Percentiles rank a stretch among this genome's conserved stretches.
These are phyloP conservation scores for Castor canadensis DNA, from an alignment of 2,113 vertebrate species.

Conservation along the genomic window DNA sequence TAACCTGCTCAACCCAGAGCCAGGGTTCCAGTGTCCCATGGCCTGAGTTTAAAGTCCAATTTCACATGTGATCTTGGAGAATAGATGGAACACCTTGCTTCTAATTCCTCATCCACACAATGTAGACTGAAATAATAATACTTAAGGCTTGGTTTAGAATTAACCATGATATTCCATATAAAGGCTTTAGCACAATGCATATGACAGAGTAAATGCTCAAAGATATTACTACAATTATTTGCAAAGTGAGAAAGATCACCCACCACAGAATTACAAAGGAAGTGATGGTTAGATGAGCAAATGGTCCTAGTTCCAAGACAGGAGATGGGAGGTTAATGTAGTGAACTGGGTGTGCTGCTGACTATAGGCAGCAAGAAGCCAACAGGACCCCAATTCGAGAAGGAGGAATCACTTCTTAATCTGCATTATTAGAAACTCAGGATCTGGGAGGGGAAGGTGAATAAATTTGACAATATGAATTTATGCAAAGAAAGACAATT, in stretches of 20 bases:
- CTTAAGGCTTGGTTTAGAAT: background rate
- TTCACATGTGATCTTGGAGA: background rate
- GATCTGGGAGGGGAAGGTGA: background rate
- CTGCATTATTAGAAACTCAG: background rate
- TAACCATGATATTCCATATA: background rate
- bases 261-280: background rate
- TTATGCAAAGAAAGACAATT: background rate
- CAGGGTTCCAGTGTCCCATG: background rate
- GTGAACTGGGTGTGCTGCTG: no score
- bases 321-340: accelerated
- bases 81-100: background rate
- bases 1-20: background rate
- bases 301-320: background rate
- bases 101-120: background rate
- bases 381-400: accelerated
- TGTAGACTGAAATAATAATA: background rate
- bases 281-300: background rate
- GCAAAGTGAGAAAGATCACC: background rate
- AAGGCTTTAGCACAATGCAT: background rate
- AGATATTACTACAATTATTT: background rate
- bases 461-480: background rate
- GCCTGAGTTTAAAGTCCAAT: background rate
- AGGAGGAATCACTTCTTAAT: background rate
- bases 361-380: accelerated
- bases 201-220: background rate